These are phyloP conservation scores for Thumatha senex DNA, from an alignment of 2,888 invertebrate species.

Conservation along the genomic window DNA sequence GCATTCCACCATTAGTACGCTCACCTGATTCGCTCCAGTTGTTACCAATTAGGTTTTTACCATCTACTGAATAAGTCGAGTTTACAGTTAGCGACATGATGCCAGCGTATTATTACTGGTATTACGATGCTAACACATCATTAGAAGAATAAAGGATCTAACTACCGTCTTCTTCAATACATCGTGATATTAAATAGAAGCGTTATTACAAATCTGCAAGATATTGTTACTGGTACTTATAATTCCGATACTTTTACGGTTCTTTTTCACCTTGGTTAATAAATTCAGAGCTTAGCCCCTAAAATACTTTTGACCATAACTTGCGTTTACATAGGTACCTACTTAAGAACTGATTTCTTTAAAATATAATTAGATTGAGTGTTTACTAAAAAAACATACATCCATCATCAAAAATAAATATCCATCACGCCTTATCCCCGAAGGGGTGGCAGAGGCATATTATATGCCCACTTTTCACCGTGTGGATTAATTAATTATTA, in stretches of 20 bases:
- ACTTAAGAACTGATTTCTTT: neutral
- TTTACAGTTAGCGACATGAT: conserved; percentile 73
- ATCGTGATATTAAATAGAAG: neutral
- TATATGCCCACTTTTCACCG: too few relatives aligned
- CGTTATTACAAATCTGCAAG: neutral
- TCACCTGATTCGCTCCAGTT: conserved; percentile 80
- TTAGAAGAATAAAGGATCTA: conserved; percentile 16
- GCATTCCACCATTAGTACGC: conserved; percentile 66
- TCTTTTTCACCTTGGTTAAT: neutral
- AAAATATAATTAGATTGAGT: too few relatives aligned
- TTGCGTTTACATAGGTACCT: neutral
- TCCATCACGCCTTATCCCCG: too few relatives aligned
- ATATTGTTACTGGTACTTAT: neutral
- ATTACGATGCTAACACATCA: conserved; percentile 38
- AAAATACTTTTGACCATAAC: neutral
- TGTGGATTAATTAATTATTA: too few relatives aligned
- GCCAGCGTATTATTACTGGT: conserved; percentile 16
- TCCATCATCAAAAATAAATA: too few relatives aligned
- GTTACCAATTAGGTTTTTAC: conserved; percentile 79
- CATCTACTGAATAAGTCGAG: conserved; percentile 61
- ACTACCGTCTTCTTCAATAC: neutral
- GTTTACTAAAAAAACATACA: too few relatives aligned
- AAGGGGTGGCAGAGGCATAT: too few relatives aligned
- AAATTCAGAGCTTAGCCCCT: neutral
- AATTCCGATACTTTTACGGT: neutral